Evolutionary conservation across 1,140 invertebrate genomes (phyloP).

Genomic region (Ceratina japonica): DNA sequence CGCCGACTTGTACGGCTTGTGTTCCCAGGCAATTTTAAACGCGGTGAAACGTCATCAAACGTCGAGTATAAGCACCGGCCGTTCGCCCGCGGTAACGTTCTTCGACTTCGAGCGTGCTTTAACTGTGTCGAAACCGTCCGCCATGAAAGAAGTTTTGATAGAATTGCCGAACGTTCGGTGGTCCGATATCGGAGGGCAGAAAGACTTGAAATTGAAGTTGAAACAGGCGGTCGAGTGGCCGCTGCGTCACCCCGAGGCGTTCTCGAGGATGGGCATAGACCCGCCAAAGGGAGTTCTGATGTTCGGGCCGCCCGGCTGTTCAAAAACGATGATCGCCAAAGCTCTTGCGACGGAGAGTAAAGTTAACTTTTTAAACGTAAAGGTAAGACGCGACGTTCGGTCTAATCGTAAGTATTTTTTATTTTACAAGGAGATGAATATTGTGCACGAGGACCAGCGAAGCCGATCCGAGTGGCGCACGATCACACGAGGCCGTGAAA

Average conservation of each 20-base stretch:
- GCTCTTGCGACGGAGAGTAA: conserved; percentile 97
- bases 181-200: conserved; percentile 96
- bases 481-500: too few species aligned
- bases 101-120: conserved; percentile 84
- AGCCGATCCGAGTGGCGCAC: too few species aligned
- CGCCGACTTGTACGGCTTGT: conserved; percentile 89
- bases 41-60: conserved; percentile 75
- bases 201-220: conserved; percentile 91
- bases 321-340: conserved; percentile 97
- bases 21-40: conserved; percentile 84
- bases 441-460: too few species aligned
- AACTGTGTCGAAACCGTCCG: conserved; percentile 88
- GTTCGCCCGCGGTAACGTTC: conserved; percentile 59
- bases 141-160: conserved; percentile 93
- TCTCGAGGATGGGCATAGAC: conserved; percentile 92
- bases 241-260: conserved; percentile 92
- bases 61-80: conserved; percentile 42
- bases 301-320: conserved; percentile 99
- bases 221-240: conserved; percentile 96
- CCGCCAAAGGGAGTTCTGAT: conserved; percentile 97
- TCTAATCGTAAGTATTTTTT: neutral
- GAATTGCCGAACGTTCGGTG: conserved; percentile 92
- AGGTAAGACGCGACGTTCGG: conserved; percentile 77
- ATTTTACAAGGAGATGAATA: too few species aligned
- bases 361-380: conserved; percentile 94